Evolutionary conservation across 2,888 invertebrate genomes (phyloP), one percentile per base, ranked within the genome.

Genomic region (Macaria liturata): DNA sequence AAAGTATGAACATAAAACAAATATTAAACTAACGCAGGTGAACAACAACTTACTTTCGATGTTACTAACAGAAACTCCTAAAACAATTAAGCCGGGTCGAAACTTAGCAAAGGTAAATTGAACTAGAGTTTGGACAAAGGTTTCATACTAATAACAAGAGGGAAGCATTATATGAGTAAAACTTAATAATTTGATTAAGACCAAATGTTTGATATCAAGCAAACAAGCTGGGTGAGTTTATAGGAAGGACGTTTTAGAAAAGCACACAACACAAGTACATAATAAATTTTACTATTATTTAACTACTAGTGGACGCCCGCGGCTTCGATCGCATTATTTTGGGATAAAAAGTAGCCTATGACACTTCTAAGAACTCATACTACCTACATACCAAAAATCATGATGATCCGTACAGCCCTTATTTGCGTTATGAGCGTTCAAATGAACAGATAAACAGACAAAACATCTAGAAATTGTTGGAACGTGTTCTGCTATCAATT

Each of bases 101-200:
- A 46, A 46, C 32, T 34, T 44, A 7, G 20, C 46, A 49, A 58
- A 58, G 44, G 32, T 9, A 59, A 54, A 48, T 49, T 39, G 20
- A 20, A 45, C 42, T n/a, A 8, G 42, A 45, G 44, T 52, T 57
- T 34, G 37, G 37, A 34, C 49, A 54, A 52, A 58, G 46, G 58
- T 54, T 58, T 46, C 46, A 30, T 37, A 34, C 40, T 53, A 52
- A 53, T 54, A 39, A 43, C 43, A 49, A 57, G 49, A 9, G 43
- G 32, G 39, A 49, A 59, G 42, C 45, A 52, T 40, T 48, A 53
- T 37, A 42, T n/a, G n/a, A 46, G 42, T 42, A 31, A n/a, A 42
- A 53, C 44, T 46, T 48, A 3, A 5, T 46, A 54, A 53, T 53
- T 53, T 8, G 49, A 48, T 52, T 40, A 32, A 46, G 42, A 49